Percentiles rank a stretch among this genome's conserved stretches.
phyloP scores from a whole-genome alignment of 2,888 invertebrate species.

The Pyrrhosoma nymphula region DNA sequence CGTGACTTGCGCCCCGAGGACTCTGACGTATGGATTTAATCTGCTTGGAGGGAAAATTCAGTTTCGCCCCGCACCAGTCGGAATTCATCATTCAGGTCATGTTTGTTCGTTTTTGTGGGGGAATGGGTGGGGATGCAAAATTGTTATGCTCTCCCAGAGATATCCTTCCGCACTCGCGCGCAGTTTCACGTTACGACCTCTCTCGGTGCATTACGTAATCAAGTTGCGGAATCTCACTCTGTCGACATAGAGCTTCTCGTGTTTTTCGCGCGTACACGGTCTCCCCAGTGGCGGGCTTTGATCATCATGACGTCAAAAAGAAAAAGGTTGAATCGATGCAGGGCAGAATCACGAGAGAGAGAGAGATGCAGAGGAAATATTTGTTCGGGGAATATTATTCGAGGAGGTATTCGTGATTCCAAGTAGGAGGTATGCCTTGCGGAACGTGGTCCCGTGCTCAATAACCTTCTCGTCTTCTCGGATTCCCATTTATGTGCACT shows the following conservation, averaged over 20 bases:
- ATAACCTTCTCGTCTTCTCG: not conserved
- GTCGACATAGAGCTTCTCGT: not conserved
- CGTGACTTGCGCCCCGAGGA: not conserved
- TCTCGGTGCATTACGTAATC: slow-evolving; percentile 7
- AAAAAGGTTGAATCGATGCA: not conserved
- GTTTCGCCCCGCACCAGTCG: not conserved
- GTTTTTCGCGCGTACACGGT: not conserved
- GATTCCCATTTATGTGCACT: not conserved
- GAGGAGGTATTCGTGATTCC: not conserved
- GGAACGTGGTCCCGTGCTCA: not conserved
- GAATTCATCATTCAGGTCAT: slow-evolving; percentile 19
- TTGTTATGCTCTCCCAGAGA: not conserved
- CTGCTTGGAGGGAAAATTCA: not conserved
- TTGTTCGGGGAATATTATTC: not conserved
- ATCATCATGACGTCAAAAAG: not conserved
- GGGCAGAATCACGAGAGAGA: not conserved
- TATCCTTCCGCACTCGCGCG: not conserved
- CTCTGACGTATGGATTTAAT: slow-evolving; percentile 12
- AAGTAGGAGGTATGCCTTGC: not conserved
- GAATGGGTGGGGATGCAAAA: not conserved
- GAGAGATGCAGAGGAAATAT: not conserved
- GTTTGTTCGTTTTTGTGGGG: not conserved
- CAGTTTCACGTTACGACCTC: not conserved
- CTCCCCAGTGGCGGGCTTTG: not conserved
- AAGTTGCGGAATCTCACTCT: not conserved